Evolutionary conservation across 2,797 vertebrate species (phyloP).

Genomic region (Rhabdomys pumilio): DNA sequence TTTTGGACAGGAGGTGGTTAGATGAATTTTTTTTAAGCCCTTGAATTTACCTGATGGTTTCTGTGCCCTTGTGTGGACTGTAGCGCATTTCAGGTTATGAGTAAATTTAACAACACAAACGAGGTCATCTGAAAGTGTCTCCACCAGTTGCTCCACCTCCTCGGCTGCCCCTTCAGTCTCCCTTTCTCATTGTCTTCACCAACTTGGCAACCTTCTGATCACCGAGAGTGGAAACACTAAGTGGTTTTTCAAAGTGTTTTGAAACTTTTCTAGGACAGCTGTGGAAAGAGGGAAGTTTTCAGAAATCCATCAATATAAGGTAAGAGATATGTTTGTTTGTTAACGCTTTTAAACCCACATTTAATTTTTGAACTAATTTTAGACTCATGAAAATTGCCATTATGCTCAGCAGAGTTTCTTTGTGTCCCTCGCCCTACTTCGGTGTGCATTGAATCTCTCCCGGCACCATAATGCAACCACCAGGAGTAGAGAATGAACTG

Average conservation of each 20-base stretch:
- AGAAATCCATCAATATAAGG: slow-evolving; percentile 60
- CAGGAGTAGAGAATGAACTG: slow-evolving; percentile 9
- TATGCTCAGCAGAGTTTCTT: not conserved
- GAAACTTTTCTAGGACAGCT: slow-evolving; percentile 71
- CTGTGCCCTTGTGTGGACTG: slow-evolving; percentile 78
- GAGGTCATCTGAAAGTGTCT: slow-evolving; percentile 77
- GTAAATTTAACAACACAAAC: slow-evolving; percentile 84
- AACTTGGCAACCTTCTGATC: slow-evolving; percentile 66
- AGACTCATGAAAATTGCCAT: slow-evolving; percentile 53
- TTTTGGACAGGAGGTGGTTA: slow-evolving; percentile 82
- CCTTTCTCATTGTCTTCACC: slow-evolving; percentile 25
- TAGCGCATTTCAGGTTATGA: slow-evolving; percentile 75
- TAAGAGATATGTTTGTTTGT: slow-evolving; percentile 39
- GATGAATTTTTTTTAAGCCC: slow-evolving; percentile 75
- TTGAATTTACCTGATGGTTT: slow-evolving; percentile 84
- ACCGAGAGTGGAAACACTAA: not conserved
- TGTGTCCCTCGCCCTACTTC: not conserved
- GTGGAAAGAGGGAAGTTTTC: slow-evolving; percentile 46
- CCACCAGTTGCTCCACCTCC: slow-evolving; percentile 61
- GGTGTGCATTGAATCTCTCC: not conserved
- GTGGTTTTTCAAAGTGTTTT: slow-evolving; percentile 66
- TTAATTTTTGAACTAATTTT: slow-evolving; percentile 62
- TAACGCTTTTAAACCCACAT: slow-evolving; percentile 36
- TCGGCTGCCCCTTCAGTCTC: slow-evolving; percentile 31
- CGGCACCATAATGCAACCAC: not conserved